phyloP scores from a whole-genome alignment of 2,888 invertebrate genomes.

The Mystacides longicornis region DNA sequence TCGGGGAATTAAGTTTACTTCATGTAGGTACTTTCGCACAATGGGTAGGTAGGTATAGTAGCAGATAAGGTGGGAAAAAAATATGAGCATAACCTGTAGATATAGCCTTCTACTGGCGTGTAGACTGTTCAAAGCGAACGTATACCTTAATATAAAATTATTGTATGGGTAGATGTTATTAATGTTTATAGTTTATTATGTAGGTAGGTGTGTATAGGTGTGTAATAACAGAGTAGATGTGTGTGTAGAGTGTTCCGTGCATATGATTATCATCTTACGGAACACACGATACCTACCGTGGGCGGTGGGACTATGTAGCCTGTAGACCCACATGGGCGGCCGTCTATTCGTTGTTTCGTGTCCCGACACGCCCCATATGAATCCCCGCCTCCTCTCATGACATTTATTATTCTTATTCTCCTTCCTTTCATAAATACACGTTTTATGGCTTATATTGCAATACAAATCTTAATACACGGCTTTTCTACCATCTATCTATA shows the following conservation, averaged over 20 bases:
- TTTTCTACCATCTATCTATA: too few relatives aligned
- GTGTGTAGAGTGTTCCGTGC: conserved; percentile 15
- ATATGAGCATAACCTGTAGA: too few relatives aligned
- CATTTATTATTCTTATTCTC: conserved; percentile 5
- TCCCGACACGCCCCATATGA: conserved; percentile 17
- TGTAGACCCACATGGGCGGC: conserved; percentile 5
- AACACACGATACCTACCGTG: conserved; percentile 16
- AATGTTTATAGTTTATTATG: background rate
- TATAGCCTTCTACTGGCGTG: too few relatives aligned
- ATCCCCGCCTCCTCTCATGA: conserved; percentile 21
- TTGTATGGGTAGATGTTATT: background rate
- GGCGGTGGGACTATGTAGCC: conserved; percentile 11
- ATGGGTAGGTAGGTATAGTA: too few relatives aligned
- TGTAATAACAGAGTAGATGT: conserved; percentile 11
- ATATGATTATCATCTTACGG: conserved; percentile 22
- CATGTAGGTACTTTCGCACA: too few relatives aligned
- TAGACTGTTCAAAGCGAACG: background rate
- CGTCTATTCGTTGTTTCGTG: conserved; percentile 17
- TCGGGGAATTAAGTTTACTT: too few relatives aligned
- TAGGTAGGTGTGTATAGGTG: background rate
- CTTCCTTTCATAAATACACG: too few relatives aligned
- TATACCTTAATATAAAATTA: background rate
- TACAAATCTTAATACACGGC: too few relatives aligned
- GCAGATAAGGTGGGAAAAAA: too few relatives aligned
- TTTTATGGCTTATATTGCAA: too few relatives aligned